Evolutionary conservation across 2,888 invertebrate species (phyloP).

Genomic region (Lottia scabra): DNA sequence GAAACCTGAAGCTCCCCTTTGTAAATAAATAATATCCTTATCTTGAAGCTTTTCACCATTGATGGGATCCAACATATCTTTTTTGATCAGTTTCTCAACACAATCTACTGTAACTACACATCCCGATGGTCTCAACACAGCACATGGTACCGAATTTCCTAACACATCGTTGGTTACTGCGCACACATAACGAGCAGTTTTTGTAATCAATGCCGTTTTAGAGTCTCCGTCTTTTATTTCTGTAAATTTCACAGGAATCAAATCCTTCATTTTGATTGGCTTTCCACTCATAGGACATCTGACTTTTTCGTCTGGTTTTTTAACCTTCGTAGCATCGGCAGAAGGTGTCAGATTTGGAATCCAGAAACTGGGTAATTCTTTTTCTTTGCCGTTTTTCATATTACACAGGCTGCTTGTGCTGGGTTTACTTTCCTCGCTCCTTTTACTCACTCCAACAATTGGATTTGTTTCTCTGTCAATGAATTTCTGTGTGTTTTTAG

Average conservation of each 20-base stretch:
- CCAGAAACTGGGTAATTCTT: conserved; percentile 95
- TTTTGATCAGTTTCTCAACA: conserved; percentile 94
- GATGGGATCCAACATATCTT: conserved; percentile 96
- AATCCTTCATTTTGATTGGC: conserved; percentile 89
- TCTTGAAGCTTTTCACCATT: conserved; percentile 84
- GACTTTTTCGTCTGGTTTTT: conserved; percentile 84
- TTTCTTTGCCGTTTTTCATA: conserved; percentile 82
- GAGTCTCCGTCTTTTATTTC: conserved; percentile 88
- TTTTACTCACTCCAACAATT: not conserved
- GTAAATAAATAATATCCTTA: conserved; percentile 90
- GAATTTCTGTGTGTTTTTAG: conserved; percentile 68
- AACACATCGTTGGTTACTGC: conserved; percentile 96
- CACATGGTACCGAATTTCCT: conserved; percentile 88
- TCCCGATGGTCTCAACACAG: conserved; percentile 91
- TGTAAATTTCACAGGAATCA: conserved; percentile 93
- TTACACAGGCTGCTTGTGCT: conserved; percentile 76
- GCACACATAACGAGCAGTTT: conserved; percentile 94
- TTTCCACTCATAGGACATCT: conserved; percentile 87
- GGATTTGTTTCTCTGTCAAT: conserved; percentile 3
- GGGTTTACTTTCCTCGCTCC: not conserved
- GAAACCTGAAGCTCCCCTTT: conserved; percentile 96
- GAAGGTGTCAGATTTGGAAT: conserved; percentile 92
- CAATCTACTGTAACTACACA: conserved; percentile 96
- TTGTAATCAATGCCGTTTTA: conserved; percentile 87
- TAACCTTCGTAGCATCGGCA: conserved; percentile 79